A percentile compares a stretch with the other conserved stretches of the same genome.
These are phyloP conservation scores for Cactoblastis cactorum DNA, from an alignment of 2,888 invertebrate genomes.

Conservation along the genomic window DNA sequence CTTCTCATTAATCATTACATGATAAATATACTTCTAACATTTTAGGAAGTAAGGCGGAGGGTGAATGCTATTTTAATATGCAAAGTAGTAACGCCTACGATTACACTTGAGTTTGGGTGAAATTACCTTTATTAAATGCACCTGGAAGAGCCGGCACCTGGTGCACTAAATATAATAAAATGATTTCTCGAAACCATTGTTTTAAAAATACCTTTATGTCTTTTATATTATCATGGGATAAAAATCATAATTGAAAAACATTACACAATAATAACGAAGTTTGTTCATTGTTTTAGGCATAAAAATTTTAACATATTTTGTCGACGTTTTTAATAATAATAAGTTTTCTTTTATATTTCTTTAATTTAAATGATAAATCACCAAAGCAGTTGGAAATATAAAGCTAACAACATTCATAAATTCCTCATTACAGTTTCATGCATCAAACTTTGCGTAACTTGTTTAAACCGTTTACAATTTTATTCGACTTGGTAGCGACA, in stretches of 20 bases:
- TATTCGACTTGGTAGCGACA: background rate
- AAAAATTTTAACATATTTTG: no score
- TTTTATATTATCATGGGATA: no score
- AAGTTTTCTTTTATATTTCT: background rate
- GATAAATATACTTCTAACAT: background rate
- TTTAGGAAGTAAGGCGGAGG: background rate
- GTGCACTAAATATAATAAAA: no score
- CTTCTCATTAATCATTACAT: background rate
- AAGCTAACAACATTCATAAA: slow-evolving; percentile 38
- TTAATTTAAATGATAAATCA: background rate
- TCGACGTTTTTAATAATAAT: background rate
- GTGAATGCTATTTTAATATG: slow-evolving; percentile 24
- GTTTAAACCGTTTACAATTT: slow-evolving; percentile 2
- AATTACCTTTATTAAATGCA: slow-evolving; percentile 26
- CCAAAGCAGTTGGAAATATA: background rate
- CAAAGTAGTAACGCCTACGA: slow-evolving; percentile 39
- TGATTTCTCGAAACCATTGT: no score
- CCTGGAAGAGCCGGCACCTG: slow-evolving; percentile 2
- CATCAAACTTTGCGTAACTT: no score
- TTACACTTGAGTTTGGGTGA: slow-evolving; percentile 34
- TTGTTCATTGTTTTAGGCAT: no score
- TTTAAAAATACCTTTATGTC: no score
- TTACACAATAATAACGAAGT: no score
- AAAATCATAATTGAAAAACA: no score
- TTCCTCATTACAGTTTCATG: slow-evolving; percentile 21